Evolutionary conservation across 2,888 invertebrate species (phyloP).

Genomic region (Apocheima hispidaria): DNA sequence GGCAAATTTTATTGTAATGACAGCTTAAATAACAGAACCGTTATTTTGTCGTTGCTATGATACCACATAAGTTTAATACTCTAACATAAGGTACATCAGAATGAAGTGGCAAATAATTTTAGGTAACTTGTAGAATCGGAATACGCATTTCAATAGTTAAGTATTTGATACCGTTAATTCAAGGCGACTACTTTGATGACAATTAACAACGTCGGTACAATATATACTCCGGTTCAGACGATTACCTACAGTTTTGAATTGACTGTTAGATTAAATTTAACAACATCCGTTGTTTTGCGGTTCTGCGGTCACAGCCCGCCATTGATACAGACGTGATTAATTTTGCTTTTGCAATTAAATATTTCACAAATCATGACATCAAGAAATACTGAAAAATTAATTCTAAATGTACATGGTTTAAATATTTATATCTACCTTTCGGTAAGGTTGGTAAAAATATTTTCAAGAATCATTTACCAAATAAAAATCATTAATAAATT

Average conservation of each 20-base stretch:
- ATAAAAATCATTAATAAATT: not conserved
- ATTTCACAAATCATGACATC: not conserved
- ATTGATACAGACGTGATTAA: not conserved
- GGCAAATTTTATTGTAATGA: no score
- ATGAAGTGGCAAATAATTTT: no score
- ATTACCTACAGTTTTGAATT: not conserved
- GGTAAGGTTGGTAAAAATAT: no score
- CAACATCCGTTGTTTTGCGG: conserved; percentile 9
- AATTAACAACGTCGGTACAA: not conserved
- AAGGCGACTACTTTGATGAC: not conserved
- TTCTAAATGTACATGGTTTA: no score
- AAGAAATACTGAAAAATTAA: no score
- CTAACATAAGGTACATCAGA: no score
- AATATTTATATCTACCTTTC: no score
- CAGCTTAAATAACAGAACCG: no score
- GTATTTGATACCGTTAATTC: no score
- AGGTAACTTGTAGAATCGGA: not conserved
- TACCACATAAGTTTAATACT: no score
- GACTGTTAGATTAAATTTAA: conserved; percentile 1
- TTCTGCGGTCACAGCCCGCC: not conserved
- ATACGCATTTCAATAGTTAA: no score
- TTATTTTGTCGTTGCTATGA: no score
- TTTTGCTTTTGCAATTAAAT: not conserved
- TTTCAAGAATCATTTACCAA: not conserved
- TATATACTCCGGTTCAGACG: not conserved